These are phyloP conservation scores for Colinus virginianus DNA, from an alignment of 2,113 vertebrate species.

Conservation along the genomic window DNA sequence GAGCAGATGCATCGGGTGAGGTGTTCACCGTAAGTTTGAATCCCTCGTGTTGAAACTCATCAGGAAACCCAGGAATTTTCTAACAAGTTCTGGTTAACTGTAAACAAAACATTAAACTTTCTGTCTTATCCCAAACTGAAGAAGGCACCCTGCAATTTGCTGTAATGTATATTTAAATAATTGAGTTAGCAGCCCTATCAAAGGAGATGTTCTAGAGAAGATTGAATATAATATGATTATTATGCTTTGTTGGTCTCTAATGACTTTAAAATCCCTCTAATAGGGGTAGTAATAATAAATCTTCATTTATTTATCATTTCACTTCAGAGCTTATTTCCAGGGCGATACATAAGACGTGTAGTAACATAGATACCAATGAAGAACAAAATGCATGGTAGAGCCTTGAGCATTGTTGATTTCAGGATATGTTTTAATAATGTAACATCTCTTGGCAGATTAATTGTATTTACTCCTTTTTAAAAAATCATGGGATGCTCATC, in stretches of 20 bases:
- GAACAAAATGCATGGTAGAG: constrained; percentile 27
- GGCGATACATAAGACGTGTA: constrained; percentile 13
- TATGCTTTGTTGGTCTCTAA: constrained; percentile 61
- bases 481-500: neutral
- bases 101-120: neutral
- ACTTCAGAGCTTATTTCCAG: constrained; percentile 64
- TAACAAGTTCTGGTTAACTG: neutral
- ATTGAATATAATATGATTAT: constrained; percentile 50
- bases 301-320: constrained; percentile 64
- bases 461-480: constrained; percentile 3
- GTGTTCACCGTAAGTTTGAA: neutral
- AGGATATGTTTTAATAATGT: constrained; percentile 25
- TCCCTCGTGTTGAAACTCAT: neutral
- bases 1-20: neutral
- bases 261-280: constrained; percentile 61
- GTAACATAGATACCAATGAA: constrained; percentile 43
- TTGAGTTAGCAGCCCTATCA: constrained; percentile 41
- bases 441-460: neutral
- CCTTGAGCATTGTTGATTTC: constrained; percentile 1
- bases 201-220: constrained; percentile 59
- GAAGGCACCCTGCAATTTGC: neutral
- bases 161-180: constrained; percentile 38
- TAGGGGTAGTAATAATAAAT: constrained; percentile 63
- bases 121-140: neutral
- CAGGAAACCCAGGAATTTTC: neutral